Evolutionary conservation across 1,140 invertebrate genomes (phyloP).

Genomic region (Drosophila hydei): DNA sequence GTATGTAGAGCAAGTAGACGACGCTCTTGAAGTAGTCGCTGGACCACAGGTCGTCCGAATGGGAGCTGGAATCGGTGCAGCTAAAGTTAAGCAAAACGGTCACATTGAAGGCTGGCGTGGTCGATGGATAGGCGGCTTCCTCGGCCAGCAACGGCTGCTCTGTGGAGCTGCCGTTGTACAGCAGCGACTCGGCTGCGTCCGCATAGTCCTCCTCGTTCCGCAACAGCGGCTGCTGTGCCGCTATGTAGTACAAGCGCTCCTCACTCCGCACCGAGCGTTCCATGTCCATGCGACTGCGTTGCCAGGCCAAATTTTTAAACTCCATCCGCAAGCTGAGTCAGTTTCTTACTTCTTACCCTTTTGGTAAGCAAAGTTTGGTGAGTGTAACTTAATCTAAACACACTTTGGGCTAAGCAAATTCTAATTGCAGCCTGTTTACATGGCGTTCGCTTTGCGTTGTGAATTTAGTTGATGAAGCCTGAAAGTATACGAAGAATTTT

Average conservation of each 20-base stretch:
- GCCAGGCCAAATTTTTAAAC: slow-evolving; percentile 45
- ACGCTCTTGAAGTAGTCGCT: slow-evolving; percentile 86
- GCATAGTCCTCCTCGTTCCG: slow-evolving; percentile 56
- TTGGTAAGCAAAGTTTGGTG: not conserved
- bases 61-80: slow-evolving; percentile 42
- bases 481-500: slow-evolving; percentile 20
- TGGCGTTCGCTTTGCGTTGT: slow-evolving; percentile 15
- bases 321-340: slow-evolving; percentile 46
- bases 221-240: slow-evolving; percentile 60
- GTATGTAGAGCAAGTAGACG: slow-evolving; percentile 90
- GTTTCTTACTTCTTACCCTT: not conserved
- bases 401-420: slow-evolving; percentile 4
- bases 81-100: slow-evolving; percentile 68
- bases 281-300: slow-evolving; percentile 27
- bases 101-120: slow-evolving; percentile 49
- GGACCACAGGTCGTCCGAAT: slow-evolving; percentile 69
- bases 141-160: slow-evolving; percentile 14
- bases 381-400: slow-evolving; percentile 16
- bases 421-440: slow-evolving; percentile 25
- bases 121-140: not conserved
- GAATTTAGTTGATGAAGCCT: slow-evolving; percentile 33
- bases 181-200: slow-evolving; percentile 38
- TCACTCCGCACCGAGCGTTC: slow-evolving; percentile 27
- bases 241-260: slow-evolving; percentile 66
- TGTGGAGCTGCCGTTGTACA: slow-evolving; percentile 49